Conservation (phyloP, 2,113 vertebrate species). For the Menidia beryllina region DNA sequence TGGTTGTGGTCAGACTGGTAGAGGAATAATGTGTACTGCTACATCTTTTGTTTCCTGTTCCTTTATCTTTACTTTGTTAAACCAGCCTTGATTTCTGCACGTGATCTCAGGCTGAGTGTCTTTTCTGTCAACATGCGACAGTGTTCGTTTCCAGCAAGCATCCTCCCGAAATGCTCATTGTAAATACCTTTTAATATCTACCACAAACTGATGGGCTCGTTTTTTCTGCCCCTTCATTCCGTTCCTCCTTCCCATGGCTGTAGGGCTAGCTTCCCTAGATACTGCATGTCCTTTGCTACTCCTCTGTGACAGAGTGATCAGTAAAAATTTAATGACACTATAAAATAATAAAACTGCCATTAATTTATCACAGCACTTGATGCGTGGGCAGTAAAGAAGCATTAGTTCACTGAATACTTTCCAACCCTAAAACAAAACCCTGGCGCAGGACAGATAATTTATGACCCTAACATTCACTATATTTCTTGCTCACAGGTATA, state of each 20-base stretch:
- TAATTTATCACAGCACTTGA: conserved; percentile 98
- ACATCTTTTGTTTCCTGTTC: conserved; percentile 83
- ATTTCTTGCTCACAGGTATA: conserved; percentile 91
- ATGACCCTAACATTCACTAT: conserved; percentile 90
- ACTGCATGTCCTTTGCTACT: conserved; percentile 92
- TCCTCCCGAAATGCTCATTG: conserved; percentile 24
- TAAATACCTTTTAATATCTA: conserved; percentile 46
- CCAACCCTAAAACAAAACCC: conserved; percentile 93
- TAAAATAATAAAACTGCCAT: conserved; percentile 99
- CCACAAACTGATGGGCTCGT: conserved; percentile 25
- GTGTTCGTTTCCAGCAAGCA: background rate
- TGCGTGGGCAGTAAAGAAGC: conserved; percentile 93
- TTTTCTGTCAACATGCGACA: conserved; percentile 12
- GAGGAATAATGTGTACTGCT: conserved; percentile 79
- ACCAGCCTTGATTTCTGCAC: conserved; percentile 23
- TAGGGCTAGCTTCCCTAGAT: conserved; percentile 87
- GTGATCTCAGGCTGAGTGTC: conserved; percentile 4
- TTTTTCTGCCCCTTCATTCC: conserved; percentile 15
- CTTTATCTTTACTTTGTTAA: conserved; percentile 55
- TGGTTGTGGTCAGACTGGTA: conserved; percentile 82
- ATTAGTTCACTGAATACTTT: conserved; percentile 97
- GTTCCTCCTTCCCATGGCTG: conserved; percentile 69
- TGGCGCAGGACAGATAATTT: conserved; percentile 90
- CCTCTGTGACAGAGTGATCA: conserved; percentile 96
- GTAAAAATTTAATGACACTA: conserved; percentile 99